Evolutionary conservation across 2,797 vertebrate species (phyloP).

Genomic region (Enteromius mattozi): DNA sequence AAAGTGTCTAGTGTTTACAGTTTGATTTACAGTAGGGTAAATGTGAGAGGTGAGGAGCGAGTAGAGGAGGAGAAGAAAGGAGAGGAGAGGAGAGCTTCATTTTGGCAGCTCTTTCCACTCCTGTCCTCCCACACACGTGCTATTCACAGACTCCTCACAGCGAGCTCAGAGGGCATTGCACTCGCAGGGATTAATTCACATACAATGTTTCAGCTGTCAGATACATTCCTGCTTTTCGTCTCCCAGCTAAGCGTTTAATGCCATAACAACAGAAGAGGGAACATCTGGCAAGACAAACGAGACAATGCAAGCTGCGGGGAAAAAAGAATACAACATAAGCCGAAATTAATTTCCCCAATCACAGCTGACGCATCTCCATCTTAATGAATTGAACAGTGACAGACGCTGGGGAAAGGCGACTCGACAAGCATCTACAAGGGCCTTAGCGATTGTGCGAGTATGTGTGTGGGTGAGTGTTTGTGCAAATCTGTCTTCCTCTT

Average conservation of each 20-base stretch:
- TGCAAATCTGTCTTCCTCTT: slow-evolving; percentile 7
- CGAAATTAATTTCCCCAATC: slow-evolving; percentile 66
- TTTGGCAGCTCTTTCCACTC: slow-evolving; percentile 44
- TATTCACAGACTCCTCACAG: slow-evolving; percentile 54
- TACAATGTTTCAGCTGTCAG: slow-evolving; percentile 46
- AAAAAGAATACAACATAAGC: slow-evolving; percentile 58
- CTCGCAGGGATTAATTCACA: slow-evolving; percentile 51
- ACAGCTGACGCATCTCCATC: slow-evolving; percentile 63
- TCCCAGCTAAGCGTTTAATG: slow-evolving; percentile 41
- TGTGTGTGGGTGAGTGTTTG: slow-evolving; percentile 19
- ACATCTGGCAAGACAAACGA: slow-evolving; percentile 53
- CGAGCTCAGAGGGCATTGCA: slow-evolving; percentile 40
- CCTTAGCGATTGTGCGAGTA: slow-evolving; percentile 18
- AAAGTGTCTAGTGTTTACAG: not conserved
- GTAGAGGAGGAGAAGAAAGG: not conserved
- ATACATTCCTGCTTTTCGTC: slow-evolving; percentile 46
- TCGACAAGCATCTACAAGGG: slow-evolving; percentile 32
- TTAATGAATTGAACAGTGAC: slow-evolving; percentile 53
- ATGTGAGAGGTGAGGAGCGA: slow-evolving; percentile 4
- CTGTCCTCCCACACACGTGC: slow-evolving; percentile 49
- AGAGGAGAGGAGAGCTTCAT: slow-evolving; percentile 22
- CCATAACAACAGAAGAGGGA: slow-evolving; percentile 58
- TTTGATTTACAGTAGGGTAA: slow-evolving; percentile 28
- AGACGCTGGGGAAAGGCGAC: slow-evolving; percentile 31
- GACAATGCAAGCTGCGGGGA: slow-evolving; percentile 55